Percentiles rank a stretch among this genome's conserved stretches.
phyloP scores from a whole-genome alignment of 2,888 invertebrate genomes.

The Cotesia congregata region DNA sequence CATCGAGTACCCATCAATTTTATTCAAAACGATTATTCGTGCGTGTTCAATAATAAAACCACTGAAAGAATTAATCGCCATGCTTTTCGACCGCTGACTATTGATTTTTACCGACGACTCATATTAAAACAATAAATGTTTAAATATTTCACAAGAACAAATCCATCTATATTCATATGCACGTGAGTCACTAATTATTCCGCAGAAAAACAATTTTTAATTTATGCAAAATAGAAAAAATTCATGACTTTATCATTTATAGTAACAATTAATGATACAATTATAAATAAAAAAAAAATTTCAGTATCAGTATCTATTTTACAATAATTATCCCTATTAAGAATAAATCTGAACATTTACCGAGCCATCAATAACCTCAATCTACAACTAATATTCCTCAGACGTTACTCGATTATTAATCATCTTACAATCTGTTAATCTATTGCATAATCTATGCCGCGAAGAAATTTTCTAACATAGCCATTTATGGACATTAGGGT shows the following conservation, averaged over 20 bases:
- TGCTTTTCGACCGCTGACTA: background rate
- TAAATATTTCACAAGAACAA: background rate
- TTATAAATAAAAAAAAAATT: background rate
- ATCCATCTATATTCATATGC: background rate
- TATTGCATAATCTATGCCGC: background rate
- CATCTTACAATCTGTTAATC: background rate
- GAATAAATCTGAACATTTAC: conserved; percentile 9
- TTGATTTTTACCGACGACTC: background rate
- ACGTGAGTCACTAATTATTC: background rate
- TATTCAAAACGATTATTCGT: conserved; percentile 11
- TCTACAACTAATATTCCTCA: background rate
- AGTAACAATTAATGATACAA: background rate
- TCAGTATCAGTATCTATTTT: background rate
- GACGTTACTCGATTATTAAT: conserved; percentile 16
- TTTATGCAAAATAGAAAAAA: background rate
- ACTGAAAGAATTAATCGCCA: background rate
- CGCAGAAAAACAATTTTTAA: too few species aligned
- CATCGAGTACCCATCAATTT: conserved; percentile 38
- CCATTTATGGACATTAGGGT: too few species aligned
- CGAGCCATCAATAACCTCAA: conserved; percentile 31
- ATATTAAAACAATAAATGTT: background rate
- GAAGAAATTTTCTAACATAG: too few species aligned
- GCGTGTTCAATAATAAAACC: conserved; percentile 4
- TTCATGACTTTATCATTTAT: background rate
- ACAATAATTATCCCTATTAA: conserved; percentile 23